A percentile compares a stretch with the other conserved stretches of the same genome.
Conservation (phyloP, 2,797 vertebrate species). For the Pseudomugil gertrudae region DNA sequence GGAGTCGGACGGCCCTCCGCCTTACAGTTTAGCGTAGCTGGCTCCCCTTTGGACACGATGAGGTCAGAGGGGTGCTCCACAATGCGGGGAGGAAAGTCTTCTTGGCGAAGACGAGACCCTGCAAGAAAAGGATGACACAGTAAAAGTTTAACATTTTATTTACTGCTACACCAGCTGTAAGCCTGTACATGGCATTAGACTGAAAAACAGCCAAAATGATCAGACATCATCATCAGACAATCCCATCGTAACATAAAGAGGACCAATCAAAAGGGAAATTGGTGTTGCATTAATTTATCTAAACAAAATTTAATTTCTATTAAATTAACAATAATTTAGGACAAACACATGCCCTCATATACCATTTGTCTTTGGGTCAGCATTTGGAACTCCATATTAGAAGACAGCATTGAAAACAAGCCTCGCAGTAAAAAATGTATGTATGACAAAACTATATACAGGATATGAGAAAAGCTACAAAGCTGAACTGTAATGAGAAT, state of each 20-base stretch:
- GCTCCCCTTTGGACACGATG: conserved; percentile 95
- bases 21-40: conserved; percentile 94
- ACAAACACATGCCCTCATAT: conserved; percentile 48
- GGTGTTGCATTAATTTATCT: conserved; percentile 42
- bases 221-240: no score
- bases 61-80: conserved; percentile 95
- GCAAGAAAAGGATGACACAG: background rate
- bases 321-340: conserved; percentile 71
- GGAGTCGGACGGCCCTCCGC: conserved; percentile 90
- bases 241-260: conserved; percentile 30
- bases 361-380: conserved; percentile 54
- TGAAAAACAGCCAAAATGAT: conserved; percentile 9
- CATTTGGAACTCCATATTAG: no score
- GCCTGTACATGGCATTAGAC: conserved; percentile 27
- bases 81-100: conserved; percentile 94
- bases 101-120: conserved; percentile 96
- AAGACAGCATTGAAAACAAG: conserved; percentile 42
- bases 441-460: conserved; percentile 8
- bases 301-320: conserved; percentile 66
- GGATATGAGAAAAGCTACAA: conserved; percentile 21
- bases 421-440: conserved; percentile 31
- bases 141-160: background rate
- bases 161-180: background rate
- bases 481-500: conserved; percentile 45
- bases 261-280: conserved; percentile 59